Percentiles rank a stretch among this genome's conserved stretches.
phyloP scores from a whole-genome alignment of 2,888 invertebrate species.

The Monochamus alternatus region DNA sequence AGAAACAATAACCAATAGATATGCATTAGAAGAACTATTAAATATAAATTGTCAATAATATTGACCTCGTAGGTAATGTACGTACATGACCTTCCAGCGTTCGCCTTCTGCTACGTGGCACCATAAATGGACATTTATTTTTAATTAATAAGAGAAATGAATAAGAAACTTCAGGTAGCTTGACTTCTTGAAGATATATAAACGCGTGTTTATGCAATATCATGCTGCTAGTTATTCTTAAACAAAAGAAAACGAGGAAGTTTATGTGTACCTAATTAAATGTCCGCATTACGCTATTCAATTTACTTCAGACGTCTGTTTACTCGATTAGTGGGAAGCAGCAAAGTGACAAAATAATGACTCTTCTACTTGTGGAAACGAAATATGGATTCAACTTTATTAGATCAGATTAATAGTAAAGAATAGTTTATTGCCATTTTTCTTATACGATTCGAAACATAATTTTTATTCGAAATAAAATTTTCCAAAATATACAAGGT shows the following conservation, averaged over 20 bases:
- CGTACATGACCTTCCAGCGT: slow-evolving; percentile 39
- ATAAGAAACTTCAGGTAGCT: slow-evolving; percentile 52
- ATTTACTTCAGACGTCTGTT: slow-evolving; percentile 30
- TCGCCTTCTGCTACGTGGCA: slow-evolving; percentile 27
- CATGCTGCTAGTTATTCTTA: slow-evolving; percentile 44
- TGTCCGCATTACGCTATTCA: slow-evolving; percentile 34
- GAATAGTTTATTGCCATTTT: too few species aligned
- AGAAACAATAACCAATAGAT: slow-evolving; percentile 51
- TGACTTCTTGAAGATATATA: slow-evolving; percentile 53
- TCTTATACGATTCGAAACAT: too few species aligned
- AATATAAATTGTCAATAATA: slow-evolving; percentile 52
- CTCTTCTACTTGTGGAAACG: too few species aligned
- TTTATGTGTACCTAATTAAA: slow-evolving; percentile 44
- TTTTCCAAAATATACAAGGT: too few species aligned
- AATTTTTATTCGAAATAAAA: too few species aligned
- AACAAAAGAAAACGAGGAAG: slow-evolving; percentile 51
- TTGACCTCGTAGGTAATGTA: slow-evolving; percentile 45
- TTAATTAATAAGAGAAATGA: slow-evolving; percentile 58
- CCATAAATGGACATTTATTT: slow-evolving; percentile 56
- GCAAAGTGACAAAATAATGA: slow-evolving; percentile 18
- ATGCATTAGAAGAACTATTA: slow-evolving; percentile 47
- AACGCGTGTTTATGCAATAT: slow-evolving; percentile 52
- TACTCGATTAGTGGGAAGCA: slow-evolving; percentile 30
- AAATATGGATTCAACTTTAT: too few species aligned
- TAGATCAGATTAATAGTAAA: too few species aligned